phyloP scores from a whole-genome alignment of 2,113 vertebrate genomes.

The Anas platyrhynchos region DNA sequence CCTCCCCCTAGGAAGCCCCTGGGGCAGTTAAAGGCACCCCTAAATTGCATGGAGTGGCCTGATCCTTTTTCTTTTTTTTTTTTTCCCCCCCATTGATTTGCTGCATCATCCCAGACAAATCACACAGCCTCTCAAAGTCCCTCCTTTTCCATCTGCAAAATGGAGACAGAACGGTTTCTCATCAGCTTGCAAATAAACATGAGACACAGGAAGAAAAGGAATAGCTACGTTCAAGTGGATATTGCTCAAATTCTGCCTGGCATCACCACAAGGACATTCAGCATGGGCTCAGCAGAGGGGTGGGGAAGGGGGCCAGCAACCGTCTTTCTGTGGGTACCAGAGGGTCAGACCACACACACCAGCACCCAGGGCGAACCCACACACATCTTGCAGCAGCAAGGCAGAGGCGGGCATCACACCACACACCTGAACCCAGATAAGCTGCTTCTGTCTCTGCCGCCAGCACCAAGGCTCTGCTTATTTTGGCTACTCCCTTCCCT shows the following conservation, averaged over 20 bases:
- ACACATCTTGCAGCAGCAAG: not conserved
- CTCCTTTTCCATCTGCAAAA: not conserved
- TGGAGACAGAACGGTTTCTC: not conserved
- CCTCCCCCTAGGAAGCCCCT: not conserved
- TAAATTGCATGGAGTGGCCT: not conserved
- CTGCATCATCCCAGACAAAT: not conserved
- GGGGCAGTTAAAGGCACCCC: slow-evolving; percentile 16
- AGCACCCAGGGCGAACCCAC: fast-evolving
- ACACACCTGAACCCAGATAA: not conserved
- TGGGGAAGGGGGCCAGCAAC: not conserved
- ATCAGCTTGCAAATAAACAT: not conserved
- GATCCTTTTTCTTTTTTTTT: not conserved
- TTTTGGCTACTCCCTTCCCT: not conserved
- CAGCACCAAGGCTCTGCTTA: not conserved
- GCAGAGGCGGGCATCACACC: fast-evolving
- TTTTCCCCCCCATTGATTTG: slow-evolving; percentile 6
- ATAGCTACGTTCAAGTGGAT: not conserved
- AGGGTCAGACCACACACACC: not conserved
- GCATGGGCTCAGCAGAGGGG: not conserved
- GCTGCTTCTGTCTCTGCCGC: not conserved
- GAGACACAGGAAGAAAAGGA: not conserved
- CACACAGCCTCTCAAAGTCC: not conserved
- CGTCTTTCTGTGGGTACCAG: not conserved
- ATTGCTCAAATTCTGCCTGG: not conserved
- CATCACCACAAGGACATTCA: not conserved